Conservation (phyloP, 2,888 invertebrate genomes). For the Patella depressa region DNA sequence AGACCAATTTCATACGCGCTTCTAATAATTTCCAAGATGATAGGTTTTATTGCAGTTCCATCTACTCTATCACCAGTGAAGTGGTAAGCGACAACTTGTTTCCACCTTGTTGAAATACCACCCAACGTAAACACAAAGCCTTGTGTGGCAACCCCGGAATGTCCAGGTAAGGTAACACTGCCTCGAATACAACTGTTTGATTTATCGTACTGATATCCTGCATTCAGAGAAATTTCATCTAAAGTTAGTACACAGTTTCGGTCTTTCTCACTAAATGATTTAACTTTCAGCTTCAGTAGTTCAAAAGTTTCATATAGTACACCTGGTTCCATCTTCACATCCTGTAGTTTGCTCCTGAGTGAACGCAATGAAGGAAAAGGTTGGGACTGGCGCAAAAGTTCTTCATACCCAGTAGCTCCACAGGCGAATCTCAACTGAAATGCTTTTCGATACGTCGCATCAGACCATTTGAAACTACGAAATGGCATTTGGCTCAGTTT, state of each 20-base stretch:
- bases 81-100: neutral
- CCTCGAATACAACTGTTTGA: neutral
- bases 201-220: slow-evolving; percentile 6
- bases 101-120: slow-evolving; percentile 1
- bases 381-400: neutral
- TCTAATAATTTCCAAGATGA: neutral
- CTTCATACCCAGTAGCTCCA: neutral
- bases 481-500: neutral
- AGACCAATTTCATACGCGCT: neutral
- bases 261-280: neutral
- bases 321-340: neutral
- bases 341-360: neutral
- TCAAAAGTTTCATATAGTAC: neutral
- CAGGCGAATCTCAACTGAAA: neutral
- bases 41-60: neutral
- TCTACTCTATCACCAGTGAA: slow-evolving; percentile 2
- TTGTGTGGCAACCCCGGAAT: neutral
- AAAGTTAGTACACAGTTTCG: slow-evolving; percentile 1
- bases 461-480: neutral
- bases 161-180: neutral
- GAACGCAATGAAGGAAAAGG: neutral
- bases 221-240: neutral
- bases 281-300: neutral
- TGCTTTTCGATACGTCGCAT: neutral
- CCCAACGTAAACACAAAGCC: neutral